Percentiles rank a stretch among this genome's conserved stretches.
Evolutionary conservation across 2,797 vertebrate genomes (phyloP).

Genomic region (Argya squamiceps): DNA sequence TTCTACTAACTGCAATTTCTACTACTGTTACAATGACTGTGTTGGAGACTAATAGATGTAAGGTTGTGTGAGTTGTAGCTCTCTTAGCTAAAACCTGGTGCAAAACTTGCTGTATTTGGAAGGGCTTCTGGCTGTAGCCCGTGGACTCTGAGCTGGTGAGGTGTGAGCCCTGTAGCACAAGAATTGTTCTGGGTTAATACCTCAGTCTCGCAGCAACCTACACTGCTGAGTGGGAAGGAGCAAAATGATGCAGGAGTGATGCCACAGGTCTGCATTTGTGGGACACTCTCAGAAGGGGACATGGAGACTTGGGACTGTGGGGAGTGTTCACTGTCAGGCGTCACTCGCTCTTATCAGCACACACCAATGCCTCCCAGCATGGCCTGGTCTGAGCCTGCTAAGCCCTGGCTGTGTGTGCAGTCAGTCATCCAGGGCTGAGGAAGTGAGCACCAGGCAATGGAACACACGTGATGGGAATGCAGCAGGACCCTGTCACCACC

Average conservation of each 20-base stretch:
- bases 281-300: not conserved
- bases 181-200: not conserved
- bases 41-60: not conserved
- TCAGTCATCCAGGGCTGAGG: fast-evolving
- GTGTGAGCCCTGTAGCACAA: fast-evolving
- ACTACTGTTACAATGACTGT: not conserved
- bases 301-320: not conserved
- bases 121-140: not conserved
- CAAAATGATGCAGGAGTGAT: no score
- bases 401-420: not conserved
- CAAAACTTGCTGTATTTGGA: fast-evolving
- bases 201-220: fast-evolving
- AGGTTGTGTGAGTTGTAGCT: not conserved
- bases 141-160: fast-evolving
- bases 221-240: fast-evolving
- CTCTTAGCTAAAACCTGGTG: not conserved
- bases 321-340: not conserved
- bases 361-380: fast-evolving
- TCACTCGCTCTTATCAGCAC: not conserved
- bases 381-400: not conserved
- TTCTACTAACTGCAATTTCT: not conserved
- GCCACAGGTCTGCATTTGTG: fast-evolving
- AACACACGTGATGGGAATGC: fast-evolving
- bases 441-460: fast-evolving
- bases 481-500: not conserved